Conservation (phyloP, 2,113 vertebrate species). For the Lonchura striata region DNA sequence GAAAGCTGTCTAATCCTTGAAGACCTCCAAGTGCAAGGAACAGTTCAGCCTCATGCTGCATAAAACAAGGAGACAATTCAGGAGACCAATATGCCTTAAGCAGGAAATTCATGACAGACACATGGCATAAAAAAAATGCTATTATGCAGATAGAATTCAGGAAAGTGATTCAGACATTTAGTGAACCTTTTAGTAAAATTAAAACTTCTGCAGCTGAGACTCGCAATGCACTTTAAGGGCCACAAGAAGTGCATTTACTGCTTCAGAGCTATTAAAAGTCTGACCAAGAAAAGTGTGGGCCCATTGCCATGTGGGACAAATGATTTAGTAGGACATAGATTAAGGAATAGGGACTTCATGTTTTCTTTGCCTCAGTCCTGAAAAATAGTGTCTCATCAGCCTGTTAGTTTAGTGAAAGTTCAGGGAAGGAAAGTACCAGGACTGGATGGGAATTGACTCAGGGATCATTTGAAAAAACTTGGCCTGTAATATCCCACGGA, state of each 20-base stretch:
- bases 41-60: not conserved
- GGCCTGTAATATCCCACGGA: not conserved
- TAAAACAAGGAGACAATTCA: not conserved
- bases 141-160: not conserved
- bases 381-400: not conserved
- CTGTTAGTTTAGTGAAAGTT: not conserved
- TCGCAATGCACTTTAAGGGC: rapidly evolving
- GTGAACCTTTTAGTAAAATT: not conserved
- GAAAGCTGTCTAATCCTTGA: not conserved
- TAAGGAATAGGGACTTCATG: not conserved
- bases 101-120: not conserved
- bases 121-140: rapidly evolving
- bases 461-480: not conserved
- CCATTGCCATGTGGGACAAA: not conserved
- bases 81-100: not conserved
- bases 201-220: not conserved
- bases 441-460: not conserved
- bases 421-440: not conserved
- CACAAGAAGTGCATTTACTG: not conserved
- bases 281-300: not conserved
- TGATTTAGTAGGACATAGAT: not conserved
- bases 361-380: not conserved
- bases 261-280: not conserved
- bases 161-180: not conserved
- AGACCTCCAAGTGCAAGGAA: not conserved